Evolutionary conservation across 2,888 invertebrate species (phyloP).

Genomic region (Troides aeacus): DNA sequence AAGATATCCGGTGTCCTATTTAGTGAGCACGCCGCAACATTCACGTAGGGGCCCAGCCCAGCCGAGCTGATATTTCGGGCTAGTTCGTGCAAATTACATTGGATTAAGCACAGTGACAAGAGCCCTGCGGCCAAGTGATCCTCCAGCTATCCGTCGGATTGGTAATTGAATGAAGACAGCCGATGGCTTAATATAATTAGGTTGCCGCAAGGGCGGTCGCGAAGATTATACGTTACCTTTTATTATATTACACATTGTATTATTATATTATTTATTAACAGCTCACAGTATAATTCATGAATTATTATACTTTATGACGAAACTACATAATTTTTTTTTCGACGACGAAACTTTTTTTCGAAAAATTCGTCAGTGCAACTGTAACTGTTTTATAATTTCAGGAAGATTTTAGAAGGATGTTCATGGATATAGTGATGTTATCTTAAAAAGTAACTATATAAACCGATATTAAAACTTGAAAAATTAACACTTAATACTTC

Average conservation of each 20-base stretch:
- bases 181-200: conserved; percentile 24
- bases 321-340: too few relatives aligned
- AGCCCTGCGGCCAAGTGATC: conserved; percentile 14
- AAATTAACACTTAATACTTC: too few relatives aligned
- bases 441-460: too few relatives aligned
- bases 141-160: conserved; percentile 15
- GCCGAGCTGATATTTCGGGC: conserved; percentile 6
- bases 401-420: too few relatives aligned
- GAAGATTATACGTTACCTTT: conserved; percentile 9
- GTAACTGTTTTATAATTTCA: too few relatives aligned
- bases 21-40: background rate
- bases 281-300: too few relatives aligned
- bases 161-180: conserved; percentile 25
- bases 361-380: too few relatives aligned
- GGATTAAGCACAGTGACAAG: conserved; percentile 21
- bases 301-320: too few relatives aligned
- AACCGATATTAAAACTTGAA: too few relatives aligned
- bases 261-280: conserved; percentile 4
- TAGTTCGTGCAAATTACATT: conserved; percentile 21
- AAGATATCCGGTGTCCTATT: background rate
- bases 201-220: conserved; percentile 13
- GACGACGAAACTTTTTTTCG: too few relatives aligned
- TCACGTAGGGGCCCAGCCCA: background rate
- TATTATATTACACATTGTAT: background rate
- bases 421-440: too few relatives aligned